Percentiles rank a stretch among this genome's conserved stretches.
These are phyloP conservation scores for Bradypus variegatus DNA, from an alignment of 2,797 vertebrate genomes.

Conservation along the genomic window DNA sequence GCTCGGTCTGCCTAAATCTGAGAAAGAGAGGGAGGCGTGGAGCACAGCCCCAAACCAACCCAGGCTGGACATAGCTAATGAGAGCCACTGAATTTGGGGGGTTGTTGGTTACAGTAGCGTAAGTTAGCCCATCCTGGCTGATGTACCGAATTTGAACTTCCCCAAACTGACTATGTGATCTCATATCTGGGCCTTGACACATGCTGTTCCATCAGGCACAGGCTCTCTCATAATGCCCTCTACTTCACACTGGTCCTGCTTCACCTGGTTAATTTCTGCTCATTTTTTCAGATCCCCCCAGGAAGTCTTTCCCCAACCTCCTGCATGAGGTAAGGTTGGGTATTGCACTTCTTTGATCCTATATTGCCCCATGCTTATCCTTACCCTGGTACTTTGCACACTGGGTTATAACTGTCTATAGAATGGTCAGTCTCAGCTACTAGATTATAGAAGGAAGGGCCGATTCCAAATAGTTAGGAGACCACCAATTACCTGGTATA, in stretches of 20 bases:
- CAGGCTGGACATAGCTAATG: background rate
- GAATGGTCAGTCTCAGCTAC: background rate
- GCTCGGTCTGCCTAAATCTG: background rate
- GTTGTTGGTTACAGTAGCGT: too few relatives aligned
- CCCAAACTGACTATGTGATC: accelerated
- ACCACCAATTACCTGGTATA: background rate
- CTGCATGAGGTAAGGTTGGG: background rate
- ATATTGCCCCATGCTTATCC: background rate
- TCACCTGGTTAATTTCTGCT: background rate
- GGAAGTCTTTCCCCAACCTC: background rate
- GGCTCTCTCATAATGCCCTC: background rate
- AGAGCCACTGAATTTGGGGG: background rate
- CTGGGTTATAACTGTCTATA: background rate
- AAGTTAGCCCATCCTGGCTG: background rate
- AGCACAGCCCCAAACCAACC: background rate
- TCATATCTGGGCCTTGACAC: background rate
- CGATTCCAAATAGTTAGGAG: background rate
- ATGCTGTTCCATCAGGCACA: background rate
- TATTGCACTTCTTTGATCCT: background rate
- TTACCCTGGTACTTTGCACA: background rate
- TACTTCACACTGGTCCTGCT: accelerated
- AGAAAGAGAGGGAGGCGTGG: background rate
- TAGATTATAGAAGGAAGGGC: background rate
- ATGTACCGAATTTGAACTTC: background rate
- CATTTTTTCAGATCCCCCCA: background rate